phyloP scores from a whole-genome alignment of 2,888 invertebrate genomes.

The Tetragonula carbonaria region DNA sequence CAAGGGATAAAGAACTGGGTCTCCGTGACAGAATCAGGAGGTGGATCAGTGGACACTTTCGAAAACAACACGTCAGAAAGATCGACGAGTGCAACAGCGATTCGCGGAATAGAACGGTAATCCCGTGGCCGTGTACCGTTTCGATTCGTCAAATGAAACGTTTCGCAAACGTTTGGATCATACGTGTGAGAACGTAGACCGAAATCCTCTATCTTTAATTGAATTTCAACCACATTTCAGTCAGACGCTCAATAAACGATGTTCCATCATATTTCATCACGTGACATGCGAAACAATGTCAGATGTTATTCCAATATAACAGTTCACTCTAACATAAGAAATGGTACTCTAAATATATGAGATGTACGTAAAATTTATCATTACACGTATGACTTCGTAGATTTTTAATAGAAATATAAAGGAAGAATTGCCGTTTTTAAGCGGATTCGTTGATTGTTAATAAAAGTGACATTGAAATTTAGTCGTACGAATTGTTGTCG shows the following conservation, averaged over 20 bases:
- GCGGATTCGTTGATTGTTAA: too few relatives aligned
- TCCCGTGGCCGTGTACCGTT: slow-evolving; percentile 24
- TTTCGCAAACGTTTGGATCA: slow-evolving; percentile 16
- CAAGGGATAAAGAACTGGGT: slow-evolving; percentile 51
- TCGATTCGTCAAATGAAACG: slow-evolving; percentile 33
- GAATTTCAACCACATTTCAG: background rate
- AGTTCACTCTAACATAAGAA: too few relatives aligned
- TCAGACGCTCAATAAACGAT: background rate
- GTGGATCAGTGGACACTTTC: slow-evolving; percentile 58
- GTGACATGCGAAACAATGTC: too few relatives aligned
- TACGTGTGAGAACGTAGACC: background rate
- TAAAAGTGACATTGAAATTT: too few relatives aligned
- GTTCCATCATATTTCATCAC: too few relatives aligned
- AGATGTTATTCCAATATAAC: too few relatives aligned
- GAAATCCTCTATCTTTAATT: background rate
- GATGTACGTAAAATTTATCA: too few relatives aligned
- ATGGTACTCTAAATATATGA: too few relatives aligned
- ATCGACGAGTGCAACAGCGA: slow-evolving; percentile 43
- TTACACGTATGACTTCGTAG: too few relatives aligned
- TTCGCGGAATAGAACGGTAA: slow-evolving; percentile 63
- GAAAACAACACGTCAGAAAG: slow-evolving; percentile 57
- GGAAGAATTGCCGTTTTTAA: too few relatives aligned
- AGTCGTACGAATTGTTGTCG: too few relatives aligned
- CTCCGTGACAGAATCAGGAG: slow-evolving; percentile 33
- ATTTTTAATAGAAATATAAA: too few relatives aligned